Conservation (phyloP, 1,140 invertebrate species). For the Rhizoglyphus robini region DNA sequence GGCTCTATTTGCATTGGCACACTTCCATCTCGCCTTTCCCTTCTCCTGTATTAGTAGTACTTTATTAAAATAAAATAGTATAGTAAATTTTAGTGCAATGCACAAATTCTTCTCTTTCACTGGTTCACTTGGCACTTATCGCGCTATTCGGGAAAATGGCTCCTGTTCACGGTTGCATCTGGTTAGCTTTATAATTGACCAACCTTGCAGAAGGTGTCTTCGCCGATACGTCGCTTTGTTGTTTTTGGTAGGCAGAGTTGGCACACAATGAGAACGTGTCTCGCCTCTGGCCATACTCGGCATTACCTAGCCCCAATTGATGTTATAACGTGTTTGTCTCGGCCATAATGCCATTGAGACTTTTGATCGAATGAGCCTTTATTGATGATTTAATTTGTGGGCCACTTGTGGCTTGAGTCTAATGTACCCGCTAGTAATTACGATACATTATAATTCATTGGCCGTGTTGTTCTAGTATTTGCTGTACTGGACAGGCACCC, state of each 20-base stretch:
- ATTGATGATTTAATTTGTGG: conserved; percentile 1
- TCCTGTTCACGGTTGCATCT: neutral
- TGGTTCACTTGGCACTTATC: too few relatives aligned
- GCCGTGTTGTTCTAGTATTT: neutral
- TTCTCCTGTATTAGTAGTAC: too few relatives aligned
- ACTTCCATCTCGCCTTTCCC: too few relatives aligned
- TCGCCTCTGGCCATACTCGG: neutral
- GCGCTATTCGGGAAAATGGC: too few relatives aligned
- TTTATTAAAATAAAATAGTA: too few relatives aligned
- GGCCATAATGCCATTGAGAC: neutral
- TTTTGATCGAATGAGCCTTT: too few relatives aligned
- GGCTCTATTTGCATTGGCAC: too few relatives aligned
- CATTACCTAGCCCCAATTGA: neutral
- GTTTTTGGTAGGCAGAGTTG: too few relatives aligned
- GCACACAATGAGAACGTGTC: conserved; percentile 11
- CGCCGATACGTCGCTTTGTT: neutral
- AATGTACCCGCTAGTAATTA: neutral
- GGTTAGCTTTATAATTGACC: neutral
- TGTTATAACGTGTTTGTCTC: neutral
- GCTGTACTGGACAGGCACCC: neutral
- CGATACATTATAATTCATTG: neutral
- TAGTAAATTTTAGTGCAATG: too few relatives aligned
- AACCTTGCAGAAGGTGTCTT: neutral
- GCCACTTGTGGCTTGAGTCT: neutral
- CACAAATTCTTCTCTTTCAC: neutral